Evolutionary conservation across 2,888 invertebrate genomes (phyloP).

Genomic region (Thyatira batis): DNA sequence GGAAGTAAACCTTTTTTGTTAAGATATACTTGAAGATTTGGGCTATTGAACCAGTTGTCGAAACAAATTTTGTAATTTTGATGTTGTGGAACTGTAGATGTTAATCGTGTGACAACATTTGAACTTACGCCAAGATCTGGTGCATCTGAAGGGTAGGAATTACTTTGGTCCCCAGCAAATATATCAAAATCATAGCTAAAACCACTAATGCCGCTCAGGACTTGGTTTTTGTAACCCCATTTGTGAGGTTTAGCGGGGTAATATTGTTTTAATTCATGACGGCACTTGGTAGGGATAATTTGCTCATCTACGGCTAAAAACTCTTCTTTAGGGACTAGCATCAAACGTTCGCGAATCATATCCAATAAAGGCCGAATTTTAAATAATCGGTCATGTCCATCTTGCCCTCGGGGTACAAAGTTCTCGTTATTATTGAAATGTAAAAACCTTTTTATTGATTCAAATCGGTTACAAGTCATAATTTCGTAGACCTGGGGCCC

Average conservation of each 20-base stretch:
- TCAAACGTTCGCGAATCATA: constrained; percentile 15
- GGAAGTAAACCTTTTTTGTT: constrained; percentile 18
- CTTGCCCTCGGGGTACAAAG: background rate
- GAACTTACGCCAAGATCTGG: constrained; percentile 34
- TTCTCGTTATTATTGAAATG: constrained; percentile 9
- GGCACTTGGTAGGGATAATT: constrained; percentile 43
- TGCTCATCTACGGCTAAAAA: constrained; percentile 41
- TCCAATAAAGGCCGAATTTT: constrained; percentile 33
- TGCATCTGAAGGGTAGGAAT: constrained; percentile 23
- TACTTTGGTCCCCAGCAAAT: constrained; percentile 37
- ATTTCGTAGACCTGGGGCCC: constrained; percentile 8
- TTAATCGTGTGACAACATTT: constrained; percentile 36
- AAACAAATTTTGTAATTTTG: constrained; percentile 38
- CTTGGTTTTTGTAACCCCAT: constrained; percentile 47
- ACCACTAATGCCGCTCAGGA: constrained; percentile 47
- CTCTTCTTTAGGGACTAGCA: constrained; percentile 39
- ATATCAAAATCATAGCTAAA: constrained; percentile 53
- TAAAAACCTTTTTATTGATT: constrained; percentile 3
- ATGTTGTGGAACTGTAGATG: constrained; percentile 29
- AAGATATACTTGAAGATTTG: constrained; percentile 13
- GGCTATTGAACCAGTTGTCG: constrained; percentile 41
- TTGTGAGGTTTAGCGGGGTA: constrained; percentile 48
- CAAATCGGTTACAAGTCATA: constrained; percentile 7
- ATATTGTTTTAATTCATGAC: constrained; percentile 29
- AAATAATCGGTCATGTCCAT: constrained; percentile 33